phyloP scores from a whole-genome alignment of 1,140 invertebrate species.

The Conopomorpha cramerella region DNA sequence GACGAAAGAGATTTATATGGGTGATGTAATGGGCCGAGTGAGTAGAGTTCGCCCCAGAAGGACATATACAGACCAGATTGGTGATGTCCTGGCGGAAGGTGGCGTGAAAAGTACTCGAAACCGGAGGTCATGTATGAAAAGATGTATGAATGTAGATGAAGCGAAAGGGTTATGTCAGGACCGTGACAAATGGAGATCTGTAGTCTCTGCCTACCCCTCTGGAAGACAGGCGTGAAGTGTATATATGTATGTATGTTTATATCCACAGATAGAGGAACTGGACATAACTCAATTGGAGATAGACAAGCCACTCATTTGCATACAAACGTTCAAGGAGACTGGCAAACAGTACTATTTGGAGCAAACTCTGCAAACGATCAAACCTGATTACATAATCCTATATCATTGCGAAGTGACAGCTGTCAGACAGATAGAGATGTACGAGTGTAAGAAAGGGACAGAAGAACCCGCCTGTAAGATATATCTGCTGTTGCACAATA shows the following conservation, averaged over 20 bases:
- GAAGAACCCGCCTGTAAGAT: slow-evolving; percentile 67
- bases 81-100: too few species aligned
- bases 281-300: slow-evolving; percentile 64
- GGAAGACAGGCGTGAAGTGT: too few species aligned
- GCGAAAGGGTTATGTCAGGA: too few species aligned
- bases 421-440: slow-evolving; percentile 86
- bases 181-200: too few species aligned
- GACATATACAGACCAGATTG: too few species aligned
- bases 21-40: too few species aligned
- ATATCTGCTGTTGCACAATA: slow-evolving; percentile 89
- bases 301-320: slow-evolving; percentile 68
- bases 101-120: too few species aligned
- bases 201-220: too few species aligned
- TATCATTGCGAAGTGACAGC: slow-evolving; percentile 89
- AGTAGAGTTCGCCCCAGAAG: too few species aligned
- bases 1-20: too few species aligned
- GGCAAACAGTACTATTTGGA: slow-evolving; percentile 72
- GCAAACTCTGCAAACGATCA: slow-evolving; percentile 66
- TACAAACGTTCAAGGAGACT: slow-evolving; percentile 77
- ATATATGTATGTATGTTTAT: slow-evolving; percentile 7
- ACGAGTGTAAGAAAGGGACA: slow-evolving; percentile 73
- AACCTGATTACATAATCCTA: slow-evolving; percentile 85
- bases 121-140: too few species aligned
- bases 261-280: slow-evolving; percentile 65
- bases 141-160: too few species aligned